Conservation (phyloP, 2,113 vertebrate genomes). For the Nymphicus hollandicus region DNA sequence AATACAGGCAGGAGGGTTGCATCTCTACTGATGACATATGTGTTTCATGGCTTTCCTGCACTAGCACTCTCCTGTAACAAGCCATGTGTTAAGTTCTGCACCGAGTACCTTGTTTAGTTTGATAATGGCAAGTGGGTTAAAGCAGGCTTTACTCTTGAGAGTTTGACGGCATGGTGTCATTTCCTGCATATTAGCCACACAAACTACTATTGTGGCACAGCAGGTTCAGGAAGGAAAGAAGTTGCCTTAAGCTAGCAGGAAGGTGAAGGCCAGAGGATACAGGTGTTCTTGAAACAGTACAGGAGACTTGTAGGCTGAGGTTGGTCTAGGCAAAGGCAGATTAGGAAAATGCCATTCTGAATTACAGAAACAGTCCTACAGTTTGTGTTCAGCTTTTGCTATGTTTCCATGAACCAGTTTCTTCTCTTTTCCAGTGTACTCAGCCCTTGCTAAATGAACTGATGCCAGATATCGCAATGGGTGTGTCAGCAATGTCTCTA, state of each 20-base stretch:
- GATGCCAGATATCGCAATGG: constrained; percentile 98
- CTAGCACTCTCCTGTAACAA: not conserved
- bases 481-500: constrained; percentile 91
- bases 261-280: not conserved
- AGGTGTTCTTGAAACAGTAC: not conserved
- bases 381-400: not conserved
- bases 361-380: not conserved
- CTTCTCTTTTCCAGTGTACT: constrained; percentile 77
- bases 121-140: not conserved
- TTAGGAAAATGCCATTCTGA: not conserved
- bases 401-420: not conserved
- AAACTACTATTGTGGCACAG: not conserved
- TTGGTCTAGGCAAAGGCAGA: not conserved
- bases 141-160: not conserved
- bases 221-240: not conserved
- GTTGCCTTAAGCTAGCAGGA: not conserved
- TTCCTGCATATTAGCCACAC: not conserved
- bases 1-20: not conserved
- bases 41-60: accelerated
- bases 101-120: not conserved
- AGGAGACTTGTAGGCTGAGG: not conserved
- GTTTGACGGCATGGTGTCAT: not conserved
- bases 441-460: constrained; percentile 93
- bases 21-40: accelerated
- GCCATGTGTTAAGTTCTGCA: not conserved